Evolutionary conservation across 2,113 vertebrate species (phyloP).

Genomic region (Ellobius talpinus): DNA sequence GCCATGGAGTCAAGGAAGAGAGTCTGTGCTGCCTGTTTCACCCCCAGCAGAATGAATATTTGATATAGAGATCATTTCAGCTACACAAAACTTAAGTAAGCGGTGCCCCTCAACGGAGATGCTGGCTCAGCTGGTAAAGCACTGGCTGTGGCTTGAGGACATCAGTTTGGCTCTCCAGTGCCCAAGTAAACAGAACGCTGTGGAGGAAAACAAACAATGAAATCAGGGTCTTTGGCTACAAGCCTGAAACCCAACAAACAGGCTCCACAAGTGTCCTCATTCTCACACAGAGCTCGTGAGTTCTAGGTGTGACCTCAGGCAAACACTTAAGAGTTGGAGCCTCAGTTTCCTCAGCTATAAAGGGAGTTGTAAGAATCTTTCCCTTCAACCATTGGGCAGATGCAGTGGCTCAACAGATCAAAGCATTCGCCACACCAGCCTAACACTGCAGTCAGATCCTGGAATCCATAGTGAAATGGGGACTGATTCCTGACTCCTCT

Average conservation of each 20-base stretch:
- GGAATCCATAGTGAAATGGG: background rate
- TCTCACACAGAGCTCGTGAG: background rate
- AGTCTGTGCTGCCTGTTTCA: background rate
- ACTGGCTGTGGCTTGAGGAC: background rate
- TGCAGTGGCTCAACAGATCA: background rate
- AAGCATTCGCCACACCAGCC: background rate
- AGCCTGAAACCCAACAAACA: background rate
- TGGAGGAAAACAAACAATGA: too few species aligned
- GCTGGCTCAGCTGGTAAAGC: background rate
- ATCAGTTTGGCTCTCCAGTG: background rate
- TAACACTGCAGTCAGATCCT: background rate
- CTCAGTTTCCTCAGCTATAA: background rate
- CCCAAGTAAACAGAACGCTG: too few species aligned
- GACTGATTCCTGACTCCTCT: background rate
- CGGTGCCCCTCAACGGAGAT: background rate
- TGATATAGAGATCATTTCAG: background rate
- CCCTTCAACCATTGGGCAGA: too few species aligned
- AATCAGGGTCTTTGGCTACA: background rate
- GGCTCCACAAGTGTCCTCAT: background rate
- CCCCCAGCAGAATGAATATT: background rate
- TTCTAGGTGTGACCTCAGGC: background rate
- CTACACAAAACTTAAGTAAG: background rate
- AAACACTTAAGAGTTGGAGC: background rate
- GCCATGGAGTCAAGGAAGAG: background rate
- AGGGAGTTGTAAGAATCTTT: background rate